Base-by-base conservation (phyloP, 2,888 invertebrate species). In the Pseudococcus viburni region DNA sequence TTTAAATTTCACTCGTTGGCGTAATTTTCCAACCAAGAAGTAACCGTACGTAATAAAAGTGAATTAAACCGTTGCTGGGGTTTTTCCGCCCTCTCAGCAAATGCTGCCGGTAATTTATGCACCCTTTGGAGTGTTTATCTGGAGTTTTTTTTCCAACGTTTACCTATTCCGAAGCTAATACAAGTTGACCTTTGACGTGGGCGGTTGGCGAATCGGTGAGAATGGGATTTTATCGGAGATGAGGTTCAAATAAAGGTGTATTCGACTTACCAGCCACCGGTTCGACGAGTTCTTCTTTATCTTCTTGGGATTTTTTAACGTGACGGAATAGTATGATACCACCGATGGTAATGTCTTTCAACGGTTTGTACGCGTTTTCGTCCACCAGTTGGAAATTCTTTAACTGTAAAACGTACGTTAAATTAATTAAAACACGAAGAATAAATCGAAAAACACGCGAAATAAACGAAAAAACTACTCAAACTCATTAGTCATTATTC, bases 281-380 rank as follows among this genome's bases (percentile, higher is more conserved):
- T 91, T 98, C 98, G 0, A 99, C 98, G 84, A 98, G 93, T 89
- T 95, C 94, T 91, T 98, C 97, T 90, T 94, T 80, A n/a, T 98
- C 97, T 89, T 95, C 95, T 90, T 94, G 94, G 0, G 94, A 94
- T 11, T 96, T 95, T 88, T 96, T 96, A 89, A 94, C 93, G 91
- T 98, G 97, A 90, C 96, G 95, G 91, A 99, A 94, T 94, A 99
- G 96, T 84, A 99, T 95, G 91, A 99, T 98, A 22, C 99, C 99
- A 39, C 99, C 99, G 91, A 97, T 97, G 33, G 95, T 94, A 15
- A 98, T 94, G 90, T 99, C 98, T 91, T 99, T 99, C 89, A 99
- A 93, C 0, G 99, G 96, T 46, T 93, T 93, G 91, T 97, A 99
- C 9, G 94, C 94, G 88, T 95, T 94, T 51, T 95, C 95, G 46